Conservation (phyloP, 2,797 vertebrate genomes). For the Sebastes miniatus region DNA sequence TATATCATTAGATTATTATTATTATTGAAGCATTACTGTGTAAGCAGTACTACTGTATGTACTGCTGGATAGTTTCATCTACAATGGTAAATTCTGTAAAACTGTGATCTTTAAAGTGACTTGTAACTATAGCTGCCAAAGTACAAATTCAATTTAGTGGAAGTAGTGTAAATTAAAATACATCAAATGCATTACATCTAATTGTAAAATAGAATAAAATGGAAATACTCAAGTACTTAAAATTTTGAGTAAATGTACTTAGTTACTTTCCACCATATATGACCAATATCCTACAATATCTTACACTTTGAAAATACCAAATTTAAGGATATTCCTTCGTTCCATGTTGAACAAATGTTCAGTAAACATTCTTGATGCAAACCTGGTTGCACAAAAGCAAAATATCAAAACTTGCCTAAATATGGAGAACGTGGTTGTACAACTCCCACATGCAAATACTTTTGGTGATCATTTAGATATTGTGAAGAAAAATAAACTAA, state of each 20-base stretch:
- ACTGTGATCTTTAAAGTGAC: not conserved
- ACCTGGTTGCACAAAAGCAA: not conserved
- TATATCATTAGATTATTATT: not conserved
- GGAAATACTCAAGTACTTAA: not conserved
- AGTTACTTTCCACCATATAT: not conserved
- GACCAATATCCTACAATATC: not conserved
- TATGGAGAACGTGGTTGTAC: not conserved
- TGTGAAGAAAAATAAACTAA: not conserved
- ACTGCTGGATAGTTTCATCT: not conserved
- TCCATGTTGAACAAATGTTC: not conserved
- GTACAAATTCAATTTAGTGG: not conserved
- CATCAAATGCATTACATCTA: too few species aligned
- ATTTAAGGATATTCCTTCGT: not conserved
- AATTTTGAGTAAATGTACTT: not conserved
- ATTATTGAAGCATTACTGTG: not conserved
- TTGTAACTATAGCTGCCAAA: not conserved
- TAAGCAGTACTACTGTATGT: not conserved
- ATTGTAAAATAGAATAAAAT: not conserved
- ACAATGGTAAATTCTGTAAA: not conserved
- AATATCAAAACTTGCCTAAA: not conserved
- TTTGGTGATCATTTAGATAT: not conserved
- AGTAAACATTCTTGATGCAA: not conserved
- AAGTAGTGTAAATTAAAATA: not conserved
- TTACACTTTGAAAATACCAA: not conserved
- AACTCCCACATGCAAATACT: not conserved